Evolutionary conservation across 2,797 vertebrate species (phyloP), one percentile per base, ranked within the genome.

Genomic region (Capromys pilorides): DNA sequence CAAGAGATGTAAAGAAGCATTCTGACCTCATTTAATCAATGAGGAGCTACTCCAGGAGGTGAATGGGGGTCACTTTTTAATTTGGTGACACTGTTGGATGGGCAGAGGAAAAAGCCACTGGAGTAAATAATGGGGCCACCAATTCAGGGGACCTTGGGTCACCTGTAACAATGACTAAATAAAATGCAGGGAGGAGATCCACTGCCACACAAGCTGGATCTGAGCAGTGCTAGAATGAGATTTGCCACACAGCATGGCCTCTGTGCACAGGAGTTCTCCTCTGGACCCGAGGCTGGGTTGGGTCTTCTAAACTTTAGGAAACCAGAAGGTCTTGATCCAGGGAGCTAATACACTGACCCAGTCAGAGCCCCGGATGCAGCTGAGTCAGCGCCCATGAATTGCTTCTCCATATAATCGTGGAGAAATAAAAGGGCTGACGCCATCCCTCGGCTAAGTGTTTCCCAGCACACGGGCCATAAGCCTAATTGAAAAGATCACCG

Each of bases 401-500:
- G 66, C 41, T 54, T 45, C 81, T 59, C 7, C 18, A 2, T 77
- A 7, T 78, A 84, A 80, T 2, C 1, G 0, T 75, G 39, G 39
- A 11, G 73, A 86, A 87, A 66, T 39, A 28, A 86, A 93, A 51
- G 49, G 41, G 7, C 6, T 28, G 8, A 78, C 71, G 33, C 66
- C 36, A 59, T 83, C 66, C 36, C 45, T 83, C 79, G 22, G 64
- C 86, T 77, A 71, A 88, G 82, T 79, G 75, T 36, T 82, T 83
- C 90, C 67, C 49, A 9, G 73, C 77, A 2, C 21, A 66, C 75
- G 28, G 93, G n/a, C n/a, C 59, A 22, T 24, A 41, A 69, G 69
- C 85, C 54, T 90, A 87, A 85, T 61, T 28, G 89, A 86, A 92
- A 95, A 39, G 79, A 45, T 59, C 86, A 57, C 24, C 12, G 1